Evolutionary conservation across 2,888 invertebrate species (phyloP).

Genomic region (Agelastica alni): DNA sequence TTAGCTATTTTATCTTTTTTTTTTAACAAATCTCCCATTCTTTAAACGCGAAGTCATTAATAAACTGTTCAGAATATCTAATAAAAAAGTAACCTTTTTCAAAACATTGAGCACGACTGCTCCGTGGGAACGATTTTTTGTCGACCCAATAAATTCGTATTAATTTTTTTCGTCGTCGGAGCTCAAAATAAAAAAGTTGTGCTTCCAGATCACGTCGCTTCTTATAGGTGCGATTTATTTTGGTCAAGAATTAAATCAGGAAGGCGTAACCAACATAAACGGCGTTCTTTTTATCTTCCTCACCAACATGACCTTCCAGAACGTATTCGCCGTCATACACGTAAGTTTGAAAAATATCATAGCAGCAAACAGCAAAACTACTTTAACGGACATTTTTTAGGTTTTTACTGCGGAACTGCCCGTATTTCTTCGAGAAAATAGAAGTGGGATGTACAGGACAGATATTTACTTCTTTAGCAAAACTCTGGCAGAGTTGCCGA

Average conservation of each 20-base stretch:
- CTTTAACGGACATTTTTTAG: no score
- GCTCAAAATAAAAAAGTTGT: constrained; percentile 5
- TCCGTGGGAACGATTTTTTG: no score
- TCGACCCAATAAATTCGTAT: no score
- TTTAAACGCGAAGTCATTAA: no score
- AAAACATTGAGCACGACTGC: no score
- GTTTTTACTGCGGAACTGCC: constrained; percentile 89
- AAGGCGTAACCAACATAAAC: constrained; percentile 93
- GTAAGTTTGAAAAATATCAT: no score
- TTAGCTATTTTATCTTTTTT: no score
- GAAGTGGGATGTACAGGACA: constrained; percentile 87
- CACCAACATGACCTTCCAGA: constrained; percentile 92
- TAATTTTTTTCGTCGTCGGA: no score
- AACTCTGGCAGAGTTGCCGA: constrained; percentile 85
- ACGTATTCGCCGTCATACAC: constrained; percentile 91
- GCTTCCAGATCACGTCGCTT: constrained; percentile 81
- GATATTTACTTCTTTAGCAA: constrained; percentile 91
- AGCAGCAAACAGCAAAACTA: no score
- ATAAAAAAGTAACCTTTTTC: no score
- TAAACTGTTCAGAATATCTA: no score
- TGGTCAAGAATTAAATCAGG: constrained; percentile 78
- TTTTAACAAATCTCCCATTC: no score
- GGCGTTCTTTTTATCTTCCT: constrained; percentile 89
- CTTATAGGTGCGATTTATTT: constrained; percentile 87
- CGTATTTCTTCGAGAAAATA: constrained; percentile 85